These are phyloP conservation scores for Spodoptera exigua DNA, from an alignment of 2,888 invertebrate species.

Conservation along the genomic window DNA sequence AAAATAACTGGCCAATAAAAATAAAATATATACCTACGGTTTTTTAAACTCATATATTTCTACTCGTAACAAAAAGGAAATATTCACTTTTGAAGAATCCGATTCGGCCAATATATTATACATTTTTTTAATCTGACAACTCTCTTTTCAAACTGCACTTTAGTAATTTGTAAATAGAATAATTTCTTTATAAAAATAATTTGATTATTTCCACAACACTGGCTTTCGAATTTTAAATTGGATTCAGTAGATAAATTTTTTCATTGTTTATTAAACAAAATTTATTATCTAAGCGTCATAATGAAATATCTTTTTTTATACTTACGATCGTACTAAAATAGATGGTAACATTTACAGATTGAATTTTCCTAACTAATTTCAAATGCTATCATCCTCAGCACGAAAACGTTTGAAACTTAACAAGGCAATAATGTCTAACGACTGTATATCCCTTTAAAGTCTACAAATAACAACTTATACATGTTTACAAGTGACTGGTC, in stretches of 20 bases:
- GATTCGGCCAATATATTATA: constrained; percentile 61
- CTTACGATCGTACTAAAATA: no score
- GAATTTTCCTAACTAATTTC: no score
- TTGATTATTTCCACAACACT: no score
- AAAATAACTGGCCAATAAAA: constrained; percentile 66
- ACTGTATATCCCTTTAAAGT: constrained; percentile 29
- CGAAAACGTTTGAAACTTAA: constrained; percentile 4
- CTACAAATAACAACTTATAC: constrained; percentile 39
- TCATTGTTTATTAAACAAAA: no score
- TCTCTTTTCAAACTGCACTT: constrained; percentile 40
- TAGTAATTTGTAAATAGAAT: background rate
- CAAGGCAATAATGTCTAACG: constrained; percentile 25
- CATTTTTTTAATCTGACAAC: constrained; percentile 45
- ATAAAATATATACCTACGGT: constrained; percentile 63
- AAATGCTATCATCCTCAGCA: background rate
- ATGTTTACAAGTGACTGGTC: constrained; percentile 32
- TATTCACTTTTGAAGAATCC: constrained; percentile 61
- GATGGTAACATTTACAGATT: no score
- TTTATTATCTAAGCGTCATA: no score
- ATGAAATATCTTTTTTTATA: no score
- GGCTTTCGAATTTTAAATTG: no score
- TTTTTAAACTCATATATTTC: constrained; percentile 56
- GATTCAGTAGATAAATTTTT: no score
- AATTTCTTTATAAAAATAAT: no score
- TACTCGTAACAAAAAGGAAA: constrained; percentile 61